A percentile compares a stretch with the other conserved stretches of the same genome.
These are phyloP conservation scores for Phymanthus crucifer DNA, from an alignment of 92 coral and sea anemone genomes.

Conservation along the genomic window DNA sequence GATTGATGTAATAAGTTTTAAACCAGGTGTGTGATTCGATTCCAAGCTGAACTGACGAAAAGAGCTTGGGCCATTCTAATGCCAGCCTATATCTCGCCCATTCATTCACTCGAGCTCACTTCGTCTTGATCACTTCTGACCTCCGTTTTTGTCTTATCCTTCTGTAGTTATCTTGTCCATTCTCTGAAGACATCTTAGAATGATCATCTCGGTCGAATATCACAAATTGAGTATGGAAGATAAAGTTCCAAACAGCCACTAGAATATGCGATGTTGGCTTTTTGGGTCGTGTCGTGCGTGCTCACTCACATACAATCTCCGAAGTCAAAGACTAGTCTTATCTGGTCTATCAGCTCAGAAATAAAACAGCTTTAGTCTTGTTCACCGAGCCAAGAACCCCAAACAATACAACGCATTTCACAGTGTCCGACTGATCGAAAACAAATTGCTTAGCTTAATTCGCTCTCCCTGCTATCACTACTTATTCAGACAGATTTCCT, in stretches of 20 bases:
- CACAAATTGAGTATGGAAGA: slow-evolving; percentile 11
- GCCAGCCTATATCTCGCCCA: neutral
- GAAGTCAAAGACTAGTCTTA: slow-evolving; percentile 15
- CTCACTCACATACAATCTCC: slow-evolving; percentile 17
- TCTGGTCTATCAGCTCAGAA: slow-evolving; percentile 17
- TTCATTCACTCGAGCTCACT: neutral
- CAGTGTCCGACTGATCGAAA: slow-evolving; percentile 21
- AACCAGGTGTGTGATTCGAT: slow-evolving; percentile 23
- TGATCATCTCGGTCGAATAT: slow-evolving; percentile 19
- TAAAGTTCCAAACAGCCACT: slow-evolving; percentile 17
- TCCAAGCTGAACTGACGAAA: slow-evolving; percentile 2
- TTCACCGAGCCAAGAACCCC: slow-evolving; percentile 24
- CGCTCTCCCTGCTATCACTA: slow-evolving; percentile 24
- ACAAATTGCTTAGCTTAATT: slow-evolving; percentile 24
- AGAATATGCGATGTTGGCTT: slow-evolving; percentile 14
- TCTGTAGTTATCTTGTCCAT: slow-evolving; percentile 8
- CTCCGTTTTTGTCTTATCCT: slow-evolving; percentile 7
- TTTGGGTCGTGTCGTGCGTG: slow-evolving; percentile 7
- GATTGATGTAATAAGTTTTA: slow-evolving; percentile 43
- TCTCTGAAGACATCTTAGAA: slow-evolving; percentile 18
- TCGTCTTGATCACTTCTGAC: slow-evolving; percentile 7
- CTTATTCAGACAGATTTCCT: slow-evolving; percentile 22
- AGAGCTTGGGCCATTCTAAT: neutral
- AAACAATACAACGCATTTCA: slow-evolving; percentile 25
- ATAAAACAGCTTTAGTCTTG: slow-evolving; percentile 19